Evolutionary conservation across 53 echinoderm and acorn worm genomes (phyloP).

Genomic region (Zoroaster sp.): DNA sequence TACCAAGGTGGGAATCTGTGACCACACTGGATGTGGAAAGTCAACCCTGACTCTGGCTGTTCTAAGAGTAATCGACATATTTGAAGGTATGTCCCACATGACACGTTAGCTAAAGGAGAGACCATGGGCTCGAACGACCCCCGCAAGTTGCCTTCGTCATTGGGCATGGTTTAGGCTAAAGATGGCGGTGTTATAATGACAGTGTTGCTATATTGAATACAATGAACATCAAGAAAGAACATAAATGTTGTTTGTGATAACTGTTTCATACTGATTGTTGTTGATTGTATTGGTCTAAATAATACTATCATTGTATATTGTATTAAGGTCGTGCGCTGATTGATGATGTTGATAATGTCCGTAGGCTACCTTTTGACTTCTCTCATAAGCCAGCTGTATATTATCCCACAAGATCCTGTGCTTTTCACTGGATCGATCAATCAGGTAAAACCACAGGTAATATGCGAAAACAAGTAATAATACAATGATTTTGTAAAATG

Average conservation of each 20-base stretch:
- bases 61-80: constrained; percentile 42
- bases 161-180: background rate
- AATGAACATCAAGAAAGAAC: background rate
- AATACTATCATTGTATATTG: background rate
- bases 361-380: constrained; percentile 75
- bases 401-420: constrained; percentile 86
- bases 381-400: constrained; percentile 66
- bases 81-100: constrained; percentile 9
- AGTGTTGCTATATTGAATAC: background rate
- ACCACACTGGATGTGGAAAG: constrained; percentile 63
- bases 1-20: constrained; percentile 60
- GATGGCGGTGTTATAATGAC: background rate
- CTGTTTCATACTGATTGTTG: background rate
- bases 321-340: constrained; percentile 71
- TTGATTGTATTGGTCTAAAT: background rate
- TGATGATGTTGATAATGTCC: constrained; percentile 74
- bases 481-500: no score
- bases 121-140: background rate
- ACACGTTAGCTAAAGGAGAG: background rate
- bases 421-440: constrained; percentile 75
- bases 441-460: constrained; percentile 68
- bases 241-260: background rate
- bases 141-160: background rate
- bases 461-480: no score
- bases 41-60: constrained; percentile 53